Evolutionary conservation across 2,797 vertebrate species (phyloP).

Genomic region (Sebastes taczanowskii): DNA sequence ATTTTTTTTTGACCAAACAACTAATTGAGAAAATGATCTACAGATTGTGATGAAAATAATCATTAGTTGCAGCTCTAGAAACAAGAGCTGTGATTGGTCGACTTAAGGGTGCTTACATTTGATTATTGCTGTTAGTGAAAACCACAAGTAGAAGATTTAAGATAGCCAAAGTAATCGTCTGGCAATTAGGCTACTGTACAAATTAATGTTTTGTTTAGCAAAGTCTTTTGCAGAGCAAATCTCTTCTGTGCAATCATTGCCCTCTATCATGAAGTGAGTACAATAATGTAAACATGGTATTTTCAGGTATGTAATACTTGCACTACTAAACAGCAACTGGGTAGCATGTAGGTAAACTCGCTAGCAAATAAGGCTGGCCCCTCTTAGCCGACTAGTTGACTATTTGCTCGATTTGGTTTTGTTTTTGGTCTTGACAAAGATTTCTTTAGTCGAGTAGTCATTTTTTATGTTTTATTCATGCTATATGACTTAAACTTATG

Average conservation of each 20-base stretch:
- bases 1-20: no score
- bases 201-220: neutral
- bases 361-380: neutral
- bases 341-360: neutral
- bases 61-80: no score
- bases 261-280: neutral
- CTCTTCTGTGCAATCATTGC: neutral
- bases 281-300: neutral
- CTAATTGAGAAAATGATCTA: no score
- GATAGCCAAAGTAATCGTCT: neutral
- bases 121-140: neutral
- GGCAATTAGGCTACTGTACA: neutral
- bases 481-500: neutral
- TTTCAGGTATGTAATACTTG: neutral
- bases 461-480: fast-evolving
- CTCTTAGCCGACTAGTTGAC: neutral
- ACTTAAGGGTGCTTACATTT: neutral
- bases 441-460: neutral
- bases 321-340: neutral
- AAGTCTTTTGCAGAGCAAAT: neutral
- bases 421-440: neutral
- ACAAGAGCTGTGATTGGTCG: no score
- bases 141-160: neutral
- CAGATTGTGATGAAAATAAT: no score
- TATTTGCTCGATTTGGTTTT: no score